Evolutionary conservation across 1,140 invertebrate genomes (phyloP).

Genomic region (Lordiphosa stackelbergi): DNA sequence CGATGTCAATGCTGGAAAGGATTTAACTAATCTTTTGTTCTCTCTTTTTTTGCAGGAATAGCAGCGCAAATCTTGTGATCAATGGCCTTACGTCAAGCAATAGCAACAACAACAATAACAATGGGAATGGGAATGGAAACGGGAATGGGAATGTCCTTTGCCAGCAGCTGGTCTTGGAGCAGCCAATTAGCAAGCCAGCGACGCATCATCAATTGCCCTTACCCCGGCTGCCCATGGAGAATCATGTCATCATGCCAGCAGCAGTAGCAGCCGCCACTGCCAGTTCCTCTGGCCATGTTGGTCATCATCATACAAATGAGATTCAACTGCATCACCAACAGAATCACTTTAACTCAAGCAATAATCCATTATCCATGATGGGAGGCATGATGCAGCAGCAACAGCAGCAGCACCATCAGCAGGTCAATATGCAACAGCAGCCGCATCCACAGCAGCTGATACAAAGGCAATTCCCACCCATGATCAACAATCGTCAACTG

Average conservation of each 20-base stretch:
- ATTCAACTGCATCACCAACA: slow-evolving; percentile 53
- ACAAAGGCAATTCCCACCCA: slow-evolving; percentile 35
- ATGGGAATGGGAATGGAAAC: slow-evolving; percentile 43
- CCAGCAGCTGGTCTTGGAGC: slow-evolving; percentile 30
- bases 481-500: slow-evolving; percentile 37
- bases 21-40: neutral
- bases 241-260: slow-evolving; percentile 9
- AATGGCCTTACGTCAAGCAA: slow-evolving; percentile 76
- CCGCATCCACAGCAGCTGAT: slow-evolving; percentile 28
- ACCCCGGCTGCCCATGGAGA: slow-evolving; percentile 28
- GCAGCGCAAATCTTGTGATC: slow-evolving; percentile 65
- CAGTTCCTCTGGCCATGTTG: slow-evolving; percentile 22
- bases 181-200: slow-evolving; percentile 21
- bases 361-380: slow-evolving; percentile 67
- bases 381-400: slow-evolving; percentile 69
- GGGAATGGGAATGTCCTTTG: slow-evolving; percentile 29
- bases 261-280: slow-evolving; percentile 7
- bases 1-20: too few relatives aligned
- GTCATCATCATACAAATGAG: slow-evolving; percentile 39
- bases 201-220: slow-evolving; percentile 34
- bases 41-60: slow-evolving; percentile 23
- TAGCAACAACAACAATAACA: slow-evolving; percentile 57
- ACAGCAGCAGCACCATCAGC: slow-evolving; percentile 36
- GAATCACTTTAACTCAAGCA: slow-evolving; percentile 60
- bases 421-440: slow-evolving; percentile 35